These are phyloP conservation scores for Drosophila santomea DNA, from an alignment of 1,140 invertebrate genomes.

Conservation along the genomic window DNA sequence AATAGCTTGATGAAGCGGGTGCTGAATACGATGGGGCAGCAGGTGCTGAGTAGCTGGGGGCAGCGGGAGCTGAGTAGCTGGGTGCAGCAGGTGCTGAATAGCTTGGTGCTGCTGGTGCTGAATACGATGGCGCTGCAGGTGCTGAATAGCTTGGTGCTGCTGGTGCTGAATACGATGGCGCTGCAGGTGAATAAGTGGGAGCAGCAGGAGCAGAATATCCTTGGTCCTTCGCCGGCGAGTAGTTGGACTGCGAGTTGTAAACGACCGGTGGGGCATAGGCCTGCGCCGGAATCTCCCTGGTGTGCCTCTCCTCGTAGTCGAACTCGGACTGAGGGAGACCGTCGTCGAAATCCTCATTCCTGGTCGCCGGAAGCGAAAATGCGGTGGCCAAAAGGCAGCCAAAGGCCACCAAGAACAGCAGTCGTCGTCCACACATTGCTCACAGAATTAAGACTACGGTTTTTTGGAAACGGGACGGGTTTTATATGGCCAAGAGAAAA, in stretches of 20 bases:
- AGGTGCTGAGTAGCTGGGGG: not conserved
- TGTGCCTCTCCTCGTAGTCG: conserved; percentile 41
- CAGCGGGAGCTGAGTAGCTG: conserved; percentile 15
- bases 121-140: not conserved
- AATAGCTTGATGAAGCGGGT: conserved; percentile 20
- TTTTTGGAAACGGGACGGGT: not conserved
- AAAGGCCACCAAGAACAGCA: conserved; percentile 37
- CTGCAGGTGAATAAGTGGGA: conserved; percentile 22
- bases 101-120: conserved; percentile 19
- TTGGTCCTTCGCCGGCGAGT: conserved; percentile 18
- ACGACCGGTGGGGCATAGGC: conserved; percentile 56
- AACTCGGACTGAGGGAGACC: conserved; percentile 36
- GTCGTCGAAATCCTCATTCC: conserved; percentile 43
- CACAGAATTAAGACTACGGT: conserved; percentile 29
- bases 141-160: conserved; percentile 28
- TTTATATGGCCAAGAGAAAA: conserved; percentile 57
- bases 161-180: conserved; percentile 28
- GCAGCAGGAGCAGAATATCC: conserved; percentile 39
- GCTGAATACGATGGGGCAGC: conserved; percentile 17
- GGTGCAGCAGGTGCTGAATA: conserved; percentile 21
- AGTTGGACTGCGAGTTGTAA: conserved; percentile 55
- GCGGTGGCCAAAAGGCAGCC: conserved; percentile 37
- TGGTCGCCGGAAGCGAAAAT: conserved; percentile 3
- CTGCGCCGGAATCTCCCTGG: conserved; percentile 43
- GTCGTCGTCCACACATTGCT: conserved; percentile 50